Base-by-base conservation (phyloP, 2,888 invertebrate genomes). In the Andrena camellia region DNA sequence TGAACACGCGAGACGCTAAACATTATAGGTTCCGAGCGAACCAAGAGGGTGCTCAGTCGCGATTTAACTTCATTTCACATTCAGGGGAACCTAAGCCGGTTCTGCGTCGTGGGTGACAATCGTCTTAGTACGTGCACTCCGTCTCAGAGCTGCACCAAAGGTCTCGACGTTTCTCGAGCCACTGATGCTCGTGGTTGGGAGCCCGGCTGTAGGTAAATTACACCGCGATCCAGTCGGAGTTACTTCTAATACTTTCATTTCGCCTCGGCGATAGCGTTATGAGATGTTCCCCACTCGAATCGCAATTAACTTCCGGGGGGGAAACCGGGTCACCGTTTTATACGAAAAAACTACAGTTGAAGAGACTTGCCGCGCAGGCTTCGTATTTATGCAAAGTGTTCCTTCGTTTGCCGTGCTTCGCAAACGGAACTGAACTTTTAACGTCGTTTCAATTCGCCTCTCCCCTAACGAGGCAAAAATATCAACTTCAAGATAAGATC, bases 21-120 rank as follows among this genome's bases (percentile, higher is more conserved):
- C 54, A 71, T 68, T 78, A 71, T 79, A 78, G 75, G 74, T 82
- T 79, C 78, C 74, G 82, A 67, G 70, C 78, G 80, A 77, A 50
- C 60, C 69, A 26, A 35, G 8, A 33, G 76, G 70, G 76, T 81
- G 75, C 85, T 86, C 86, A 78, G 80, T 63, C 67, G 78, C 86
- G 89, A 87, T 86, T 90, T 88, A 89, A 89, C 89, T 90, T 86
- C 88, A 85, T 91, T 91, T 91, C 88, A 85, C 87, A 91, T 91
- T 91, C 90, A 87, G 70, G 77, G 84, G 84, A 90, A 89, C 83
- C 83, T 87, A 89, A 90, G 86, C 85, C 86, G 80, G 76, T 84
- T 77, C 71, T 69, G 75, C 83, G 78, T 86, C 83, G 85, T 67
- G 83, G 85, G 81, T 84, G 90, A 91, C 88, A 90, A 91, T 90